Base-by-base conservation (phyloP, 2,797 vertebrate species). In the Sphaeramia orbicularis region DNA sequence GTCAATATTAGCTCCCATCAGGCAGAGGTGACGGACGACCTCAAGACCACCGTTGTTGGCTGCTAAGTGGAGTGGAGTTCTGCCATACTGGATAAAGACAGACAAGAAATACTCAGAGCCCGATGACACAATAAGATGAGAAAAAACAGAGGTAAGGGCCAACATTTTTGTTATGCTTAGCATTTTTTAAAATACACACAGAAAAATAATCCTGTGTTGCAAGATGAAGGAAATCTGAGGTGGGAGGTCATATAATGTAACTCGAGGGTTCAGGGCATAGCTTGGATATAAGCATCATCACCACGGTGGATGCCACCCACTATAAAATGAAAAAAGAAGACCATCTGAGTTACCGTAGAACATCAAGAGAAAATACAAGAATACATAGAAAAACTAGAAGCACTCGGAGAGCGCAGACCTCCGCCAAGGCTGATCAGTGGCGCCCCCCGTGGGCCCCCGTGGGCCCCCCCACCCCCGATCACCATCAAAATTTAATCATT, bases 31-130 rank as follows among this genome's bases (percentile, higher is more conserved):
- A 3, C 97, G 94, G 44, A 99, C 96, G 10, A 98, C 96, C 62
- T 98, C 96, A 0, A 99, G 95, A 79, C 95, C 95, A 21, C 97
- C 97, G 0, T 96, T 97, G 88, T 95, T 96, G 15, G 97, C 95
- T 2, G 98, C 96, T 51, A 99, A 90, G 80, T 99, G 98, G 45
- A 99, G 93, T 35, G 98, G 95, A 0, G 97, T 98, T 59, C 94
- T 94, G 66, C 96, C 97, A 18, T 95, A 95, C 97, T 99, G 90
- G 6, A 58, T 4, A 10, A 52, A 32, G 32, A 47, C 1, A 78
- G 6, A n/a, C 21, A 32, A 4, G 21, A 59, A 7, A 21, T 5
- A 32, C 50, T 44, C 6, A 52, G 38, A 15, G 13, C 14, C n/a
- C n/a, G 4, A 13, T 14, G 14, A 14, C 6, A 14, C 4, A 3